A percentile compares a stretch with the other conserved stretches of the same genome.
These are phyloP conservation scores for Cotesia vestalis DNA, from an alignment of 1,140 invertebrate species.

Conservation along the genomic window DNA sequence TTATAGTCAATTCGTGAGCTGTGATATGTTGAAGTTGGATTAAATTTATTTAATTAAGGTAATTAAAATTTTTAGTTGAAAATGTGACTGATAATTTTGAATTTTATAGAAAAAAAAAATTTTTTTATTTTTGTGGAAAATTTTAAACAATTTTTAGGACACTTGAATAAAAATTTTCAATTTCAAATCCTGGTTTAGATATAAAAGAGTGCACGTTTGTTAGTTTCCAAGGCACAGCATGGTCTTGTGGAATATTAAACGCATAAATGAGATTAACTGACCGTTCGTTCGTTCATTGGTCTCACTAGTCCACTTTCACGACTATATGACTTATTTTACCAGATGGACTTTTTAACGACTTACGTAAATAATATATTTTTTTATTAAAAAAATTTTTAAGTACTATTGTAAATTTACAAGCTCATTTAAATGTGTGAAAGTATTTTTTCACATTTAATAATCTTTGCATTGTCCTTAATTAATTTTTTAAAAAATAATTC, in stretches of 20 bases:
- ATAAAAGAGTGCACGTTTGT: too few species aligned
- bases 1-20: slow-evolving; percentile 22
- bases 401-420: not conserved
- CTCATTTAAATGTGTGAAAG: too few species aligned
- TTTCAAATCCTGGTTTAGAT: too few species aligned
- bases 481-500: too few species aligned
- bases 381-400: not conserved
- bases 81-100: not conserved
- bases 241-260: slow-evolving; percentile 55
- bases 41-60: slow-evolving; percentile 28
- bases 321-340: slow-evolving; percentile 44
- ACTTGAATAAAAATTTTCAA: too few species aligned
- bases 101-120: not conserved
- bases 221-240: slow-evolving; percentile 37
- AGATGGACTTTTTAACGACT: slow-evolving; percentile 54
- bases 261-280: slow-evolving; percentile 56
- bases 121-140: too few species aligned
- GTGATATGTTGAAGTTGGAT: slow-evolving; percentile 48
- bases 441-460: too few species aligned
- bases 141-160: too few species aligned
- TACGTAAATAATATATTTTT: slow-evolving; percentile 53
- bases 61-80: slow-evolving; percentile 26
- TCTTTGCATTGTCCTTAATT: too few species aligned
- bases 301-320: slow-evolving; percentile 57
- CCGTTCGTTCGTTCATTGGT: slow-evolving; percentile 56